Evolutionary conservation across 2,888 invertebrate genomes (phyloP), one percentile per base, ranked within the genome.

Genomic region (Antheraea assamensis): DNA sequence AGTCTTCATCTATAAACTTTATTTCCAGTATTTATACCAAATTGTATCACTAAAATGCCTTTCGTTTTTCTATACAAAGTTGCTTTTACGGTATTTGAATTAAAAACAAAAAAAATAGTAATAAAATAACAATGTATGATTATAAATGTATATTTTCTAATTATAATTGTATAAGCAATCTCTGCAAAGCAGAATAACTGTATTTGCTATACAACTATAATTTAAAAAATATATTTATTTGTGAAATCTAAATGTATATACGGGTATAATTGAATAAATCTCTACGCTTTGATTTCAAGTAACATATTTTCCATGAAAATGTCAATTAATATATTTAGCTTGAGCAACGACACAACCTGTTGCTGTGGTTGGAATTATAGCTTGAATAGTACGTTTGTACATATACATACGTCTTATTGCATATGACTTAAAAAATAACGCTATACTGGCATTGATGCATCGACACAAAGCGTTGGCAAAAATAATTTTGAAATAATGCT

Each of bases 1-100:
- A 81, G 90, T 86, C 78, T 49, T 19, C 52, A 58, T 49, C 13
- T 24, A 24, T 58, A 24, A 24, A 58, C 13, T 13, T 24, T 58
- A 58, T 24, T 7, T 58, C 58, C 10, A 10, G 10, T 58, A 58
- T 58, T 58, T 58, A 21, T 58, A 58, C 13, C 13, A 5, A 24
- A 24, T n/a, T 58, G 10, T n/a, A n/a, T 7, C 58, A 58, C n/a
- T 24, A n/a, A 52, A 52, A 3, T 52, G 52, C 21, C 52, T 52
- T 52, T 52, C 52, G 2, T 24, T 55, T 21, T 58, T 24, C 21
- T 58, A 13, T 24, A 24, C 58, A 7, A 21, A 19, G 7, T 52
- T 2, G 5, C 3, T 3, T 21, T 21, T 52, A 52, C 4, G 21
- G 52, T 52, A 1, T 42, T 42, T 42, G 10, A 42, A 42, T 42